Evolutionary conservation across 2,888 invertebrate species (phyloP).

Genomic region (Lepas anatifera): DNA sequence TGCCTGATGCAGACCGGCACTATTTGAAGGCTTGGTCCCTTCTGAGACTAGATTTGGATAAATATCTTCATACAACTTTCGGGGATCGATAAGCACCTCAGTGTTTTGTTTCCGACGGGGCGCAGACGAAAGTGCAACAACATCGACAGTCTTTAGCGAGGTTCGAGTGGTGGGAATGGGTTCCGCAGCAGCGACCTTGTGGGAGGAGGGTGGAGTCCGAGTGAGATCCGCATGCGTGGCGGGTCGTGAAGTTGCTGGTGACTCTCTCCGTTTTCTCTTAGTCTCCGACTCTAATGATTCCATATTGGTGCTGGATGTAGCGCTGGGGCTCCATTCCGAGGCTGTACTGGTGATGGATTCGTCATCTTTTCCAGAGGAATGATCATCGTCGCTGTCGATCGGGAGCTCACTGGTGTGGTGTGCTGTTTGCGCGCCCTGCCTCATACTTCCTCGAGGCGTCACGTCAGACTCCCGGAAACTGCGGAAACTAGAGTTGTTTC

Average conservation of each 20-base stretch:
- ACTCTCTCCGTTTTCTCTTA: no score
- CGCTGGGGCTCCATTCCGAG: no score
- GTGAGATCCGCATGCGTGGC: not conserved
- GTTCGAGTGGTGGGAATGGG: not conserved
- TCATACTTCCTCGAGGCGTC: not conserved
- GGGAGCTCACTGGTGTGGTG: no score
- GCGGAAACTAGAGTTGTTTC: not conserved
- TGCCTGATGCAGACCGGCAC: not conserved
- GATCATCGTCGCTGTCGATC: no score
- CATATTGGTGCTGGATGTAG: no score
- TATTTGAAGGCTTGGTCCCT: no score
- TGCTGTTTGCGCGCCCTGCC: not conserved
- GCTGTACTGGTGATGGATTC: no score
- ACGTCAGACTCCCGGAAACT: not conserved
- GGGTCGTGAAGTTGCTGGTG: not conserved
- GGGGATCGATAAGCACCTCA: not conserved
- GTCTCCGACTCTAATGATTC: no score
- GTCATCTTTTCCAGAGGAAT: no score
- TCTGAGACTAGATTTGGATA: not conserved
- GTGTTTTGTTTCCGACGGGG: not conserved
- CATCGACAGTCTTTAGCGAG: no score
- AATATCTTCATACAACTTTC: not conserved
- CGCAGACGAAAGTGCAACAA: not conserved
- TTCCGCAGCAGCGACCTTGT: not conserved
- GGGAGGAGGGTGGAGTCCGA: not conserved